phyloP scores from a whole-genome alignment of 2,888 invertebrate species.

The Cartodere bifasciata region DNA sequence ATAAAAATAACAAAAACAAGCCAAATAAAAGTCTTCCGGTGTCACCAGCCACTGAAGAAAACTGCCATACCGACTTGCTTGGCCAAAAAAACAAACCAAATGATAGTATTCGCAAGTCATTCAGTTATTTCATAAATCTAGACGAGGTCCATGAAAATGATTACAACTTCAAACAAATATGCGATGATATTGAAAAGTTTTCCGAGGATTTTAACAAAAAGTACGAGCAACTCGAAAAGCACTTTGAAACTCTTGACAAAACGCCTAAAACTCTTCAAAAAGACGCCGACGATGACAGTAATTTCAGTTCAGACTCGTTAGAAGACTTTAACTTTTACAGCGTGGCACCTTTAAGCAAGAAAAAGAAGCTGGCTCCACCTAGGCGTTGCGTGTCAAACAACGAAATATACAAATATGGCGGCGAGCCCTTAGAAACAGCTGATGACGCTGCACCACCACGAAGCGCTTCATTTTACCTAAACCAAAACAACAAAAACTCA shows the following conservation, averaged over 20 bases:
- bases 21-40: conserved; percentile 64
- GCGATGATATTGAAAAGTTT: conserved; percentile 33
- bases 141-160: conserved; percentile 36
- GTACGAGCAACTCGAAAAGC: conserved; percentile 28
- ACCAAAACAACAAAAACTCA: conserved; percentile 53
- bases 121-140: conserved; percentile 53
- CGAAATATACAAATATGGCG: conserved; percentile 46
- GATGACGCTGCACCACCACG: conserved; percentile 37
- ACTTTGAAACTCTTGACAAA: conserved; percentile 17
- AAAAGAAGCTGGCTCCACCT: conserved; percentile 41
- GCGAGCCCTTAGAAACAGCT: conserved; percentile 20
- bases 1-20: conserved; percentile 33
- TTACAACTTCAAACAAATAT: conserved; percentile 30
- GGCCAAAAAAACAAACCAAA: conserved; percentile 17
- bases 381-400: conserved; percentile 65
- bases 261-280: conserved; percentile 14
- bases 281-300: conserved; percentile 46
- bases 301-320: conserved; percentile 67
- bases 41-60: conserved; percentile 69
- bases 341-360: conserved; percentile 20
- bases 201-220: conserved; percentile 29
- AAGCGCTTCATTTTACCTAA: conserved; percentile 71
- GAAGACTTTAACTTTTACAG: conserved; percentile 51
- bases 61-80: conserved; percentile 31
- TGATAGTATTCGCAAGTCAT: conserved; percentile 41